Evolutionary conservation across 2,888 invertebrate species (phyloP), one percentile per base, ranked within the genome.

Genomic region (Cybosia mesomella): DNA sequence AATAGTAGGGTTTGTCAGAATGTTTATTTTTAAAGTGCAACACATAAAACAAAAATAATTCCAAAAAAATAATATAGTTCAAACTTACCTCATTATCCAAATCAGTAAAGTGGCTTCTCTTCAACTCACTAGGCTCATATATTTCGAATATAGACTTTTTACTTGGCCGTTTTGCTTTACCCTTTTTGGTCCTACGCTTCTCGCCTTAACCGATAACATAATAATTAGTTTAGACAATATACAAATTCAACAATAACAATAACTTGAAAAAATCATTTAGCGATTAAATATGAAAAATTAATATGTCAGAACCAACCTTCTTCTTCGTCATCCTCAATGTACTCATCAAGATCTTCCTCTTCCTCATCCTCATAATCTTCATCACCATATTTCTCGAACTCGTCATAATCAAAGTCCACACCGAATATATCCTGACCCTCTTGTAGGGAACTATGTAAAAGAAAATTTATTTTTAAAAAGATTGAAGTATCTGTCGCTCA

Each of bases 371-470:
- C 97, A 82, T 98, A 97, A 73, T 98, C 98, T 76, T 98, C 98
- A 66, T 98, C 98, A 9, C 97, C 98, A 85, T 98, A 98, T 85
- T 98, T 98, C 66, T 97, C 97, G 90, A 98, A 98, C 79, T 98
- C 98, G 71, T 98, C 98, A 86, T 97, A 98, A 86, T 98, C 99
- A 92, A 99, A 99, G 89, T 99, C 99, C n/a, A 99, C 99, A 36
- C 99, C 99, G 89, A 99, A 99, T 77, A 99, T 99, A 88, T 99
- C 99, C 91, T 99, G 99, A 66, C 99, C 99, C 91, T 99, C 98
- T 96, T 99, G 99, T 22, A 99, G 94, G 0, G 98, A 98, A 15
- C 97, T 98, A 77, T 18, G 68, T 21, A 49, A 62, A 24, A 57
- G n/a, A n/a, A 22, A 61, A 60, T 9, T 39, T 10, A 9, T 9